Base-by-base conservation (phyloP, 2,888 invertebrate genomes). In the Cheilosia soror region DNA sequence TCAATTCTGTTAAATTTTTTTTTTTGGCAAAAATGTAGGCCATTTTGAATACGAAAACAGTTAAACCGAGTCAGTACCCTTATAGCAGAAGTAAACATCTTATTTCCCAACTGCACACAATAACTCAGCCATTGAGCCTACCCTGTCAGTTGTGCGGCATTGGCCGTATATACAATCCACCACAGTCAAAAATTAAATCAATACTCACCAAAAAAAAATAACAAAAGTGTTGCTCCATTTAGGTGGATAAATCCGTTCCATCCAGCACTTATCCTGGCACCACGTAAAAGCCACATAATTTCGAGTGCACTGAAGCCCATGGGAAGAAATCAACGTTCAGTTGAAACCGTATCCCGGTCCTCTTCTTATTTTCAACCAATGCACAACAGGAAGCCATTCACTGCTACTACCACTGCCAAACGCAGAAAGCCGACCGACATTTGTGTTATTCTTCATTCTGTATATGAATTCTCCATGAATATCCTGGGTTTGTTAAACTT, bases 401-500 rank as follows among this genome's bases (percentile, higher is more conserved):
- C 62, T 65, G 9, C n/a, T 40, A 31, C 49, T 57, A n/a, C 47
- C 25, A 29, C 33, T 75, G 80, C 40, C 62, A 75, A 73, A 65
- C 63, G 37, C 60, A 58, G 25, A 42, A 75, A 55, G 58, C 51
- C 69, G 58, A 75, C 51, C 69, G 58, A 75, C 65, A 25, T 55
- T 79, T 63, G 44, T 51, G 51, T 63, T 69, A 53, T 49, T 49
- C 66, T 15, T 66, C 55, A 62, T 27, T 13, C n/a, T 11, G 20
- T 15, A 33, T 69, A n/a, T 13, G 51, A 58, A 51, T 13, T 29
- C 37, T 33, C 5, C 7, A 31, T 37, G 63, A 63, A 75, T 55
- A 69, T 72, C 68, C 78, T 73, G 62, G 58, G 80, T 75, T 84
- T 84, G 84, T 84, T 84, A 76, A 76, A 80, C 84, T 80, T 71